Conservation (phyloP, 2,113 vertebrate genomes). For the Mobula hypostoma region DNA sequence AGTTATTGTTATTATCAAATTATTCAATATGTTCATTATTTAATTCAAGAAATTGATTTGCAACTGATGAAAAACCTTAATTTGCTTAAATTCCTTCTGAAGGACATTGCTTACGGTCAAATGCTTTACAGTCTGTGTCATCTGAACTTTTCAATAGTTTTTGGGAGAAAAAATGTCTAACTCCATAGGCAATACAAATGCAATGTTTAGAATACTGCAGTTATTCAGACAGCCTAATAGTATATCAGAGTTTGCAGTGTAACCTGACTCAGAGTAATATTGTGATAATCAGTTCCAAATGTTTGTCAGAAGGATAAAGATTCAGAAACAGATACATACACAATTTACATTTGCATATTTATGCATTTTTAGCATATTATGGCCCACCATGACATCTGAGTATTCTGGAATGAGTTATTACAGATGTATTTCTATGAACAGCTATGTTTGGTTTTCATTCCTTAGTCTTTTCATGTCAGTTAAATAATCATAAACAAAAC, state of each 20-base stretch:
- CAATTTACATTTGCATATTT: slow-evolving; percentile 8
- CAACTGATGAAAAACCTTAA: background rate
- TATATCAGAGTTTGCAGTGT: background rate
- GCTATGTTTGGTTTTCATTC: background rate
- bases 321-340: background rate
- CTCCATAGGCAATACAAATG: background rate
- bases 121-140: background rate
- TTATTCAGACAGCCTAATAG: background rate
- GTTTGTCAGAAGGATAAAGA: slow-evolving; percentile 4
- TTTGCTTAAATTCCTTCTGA: background rate
- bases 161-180: background rate
- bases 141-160: background rate
- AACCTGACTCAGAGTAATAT: slow-evolving; percentile 3
- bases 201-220: background rate
- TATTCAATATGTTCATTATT: slow-evolving; percentile 13
- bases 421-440: background rate
- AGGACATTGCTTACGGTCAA: background rate
- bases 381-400: background rate
- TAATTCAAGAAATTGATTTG: background rate
- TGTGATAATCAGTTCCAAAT: slow-evolving; percentile 30
- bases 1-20: background rate
- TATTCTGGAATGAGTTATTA: background rate
- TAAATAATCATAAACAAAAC: background rate
- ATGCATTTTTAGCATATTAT: background rate
- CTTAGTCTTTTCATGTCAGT: background rate